A percentile compares a stretch with the other conserved stretches of the same genome.
These are phyloP conservation scores for Cryptus armator DNA, from an alignment of 2,888 invertebrate genomes.

Conservation along the genomic window DNA sequence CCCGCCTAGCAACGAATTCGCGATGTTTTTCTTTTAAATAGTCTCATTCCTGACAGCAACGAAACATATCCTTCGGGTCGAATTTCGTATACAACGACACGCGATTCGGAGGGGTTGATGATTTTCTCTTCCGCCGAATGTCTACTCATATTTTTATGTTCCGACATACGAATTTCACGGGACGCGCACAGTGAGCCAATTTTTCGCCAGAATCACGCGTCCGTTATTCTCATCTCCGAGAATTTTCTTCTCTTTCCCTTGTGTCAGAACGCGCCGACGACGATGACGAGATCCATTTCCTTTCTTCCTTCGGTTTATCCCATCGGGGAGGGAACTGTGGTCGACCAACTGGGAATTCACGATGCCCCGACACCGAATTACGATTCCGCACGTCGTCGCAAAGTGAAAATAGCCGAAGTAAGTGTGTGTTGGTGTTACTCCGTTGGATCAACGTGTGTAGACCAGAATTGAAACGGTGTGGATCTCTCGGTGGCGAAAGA, in stretches of 20 bases:
- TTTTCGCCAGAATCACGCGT: conserved; percentile 53
- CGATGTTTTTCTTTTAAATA: neutral
- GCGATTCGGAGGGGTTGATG: conserved; percentile 5
- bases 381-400: conserved; percentile 65
- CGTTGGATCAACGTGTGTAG: neutral
- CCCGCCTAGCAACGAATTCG: conserved; percentile 31
- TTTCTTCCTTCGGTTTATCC: conserved; percentile 50
- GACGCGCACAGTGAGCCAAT: conserved; percentile 43
- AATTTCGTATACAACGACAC: conserved; percentile 4
- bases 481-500: conserved; percentile 25
- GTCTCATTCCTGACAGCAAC: neutral
- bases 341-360: conserved; percentile 66
- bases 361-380: conserved; percentile 65
- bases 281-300: conserved; percentile 66
- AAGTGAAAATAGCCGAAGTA: conserved; percentile 63
- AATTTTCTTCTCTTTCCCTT: conserved; percentile 42
- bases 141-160: conserved; percentile 38
- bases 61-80: neutral
- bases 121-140: conserved; percentile 44
- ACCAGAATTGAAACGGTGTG: neutral
- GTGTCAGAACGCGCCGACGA: conserved; percentile 32
- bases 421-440: conserved; percentile 21
- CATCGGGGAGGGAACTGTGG: conserved; percentile 26
- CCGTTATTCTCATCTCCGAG: conserved; percentile 32
- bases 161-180: conserved; percentile 63